phyloP scores from a whole-genome alignment of 1,140 invertebrate species.

The Stegodyphus mimosarum region DNA sequence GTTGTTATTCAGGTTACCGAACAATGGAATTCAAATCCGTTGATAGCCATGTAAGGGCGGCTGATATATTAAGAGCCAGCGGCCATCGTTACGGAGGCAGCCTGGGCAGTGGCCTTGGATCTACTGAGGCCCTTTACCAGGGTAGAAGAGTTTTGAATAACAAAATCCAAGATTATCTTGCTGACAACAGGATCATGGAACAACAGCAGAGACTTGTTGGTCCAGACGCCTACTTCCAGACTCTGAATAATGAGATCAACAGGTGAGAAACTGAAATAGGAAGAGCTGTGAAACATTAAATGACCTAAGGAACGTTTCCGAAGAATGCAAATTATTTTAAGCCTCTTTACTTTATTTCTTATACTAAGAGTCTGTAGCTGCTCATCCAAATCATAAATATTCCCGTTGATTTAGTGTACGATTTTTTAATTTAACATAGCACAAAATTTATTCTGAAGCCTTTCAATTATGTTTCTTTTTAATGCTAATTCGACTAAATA shows the following conservation, averaged over 20 bases:
- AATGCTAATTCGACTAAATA: too few relatives aligned
- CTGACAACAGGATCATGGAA: constrained; percentile 37
- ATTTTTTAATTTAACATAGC: too few relatives aligned
- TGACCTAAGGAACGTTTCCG: too few relatives aligned
- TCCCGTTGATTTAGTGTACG: too few relatives aligned
- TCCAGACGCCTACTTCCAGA: constrained; percentile 46
- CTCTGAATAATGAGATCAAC: constrained; percentile 55
- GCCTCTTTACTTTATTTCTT: too few relatives aligned
- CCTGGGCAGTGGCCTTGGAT: constrained; percentile 32
- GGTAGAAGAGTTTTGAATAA: constrained; percentile 10
- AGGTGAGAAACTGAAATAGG: constrained; percentile 6
- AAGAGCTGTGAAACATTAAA: background rate
- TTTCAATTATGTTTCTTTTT: too few relatives aligned
- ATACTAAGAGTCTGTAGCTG: too few relatives aligned
- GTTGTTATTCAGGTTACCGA: background rate
- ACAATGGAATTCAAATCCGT: constrained; percentile 38
- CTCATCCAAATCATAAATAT: too few relatives aligned
- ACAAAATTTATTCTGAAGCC: too few relatives aligned
- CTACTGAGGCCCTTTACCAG: constrained; percentile 25
- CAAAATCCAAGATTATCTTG: constrained; percentile 26
- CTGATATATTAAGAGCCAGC: constrained; percentile 33
- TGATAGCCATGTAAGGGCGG: constrained; percentile 44
- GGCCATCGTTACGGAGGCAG: constrained; percentile 37
- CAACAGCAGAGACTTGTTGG: constrained; percentile 27
- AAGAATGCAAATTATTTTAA: too few relatives aligned